phyloP scores from a whole-genome alignment of 1,140 invertebrate species.

The Amphibalanus amphitrite region DNA sequence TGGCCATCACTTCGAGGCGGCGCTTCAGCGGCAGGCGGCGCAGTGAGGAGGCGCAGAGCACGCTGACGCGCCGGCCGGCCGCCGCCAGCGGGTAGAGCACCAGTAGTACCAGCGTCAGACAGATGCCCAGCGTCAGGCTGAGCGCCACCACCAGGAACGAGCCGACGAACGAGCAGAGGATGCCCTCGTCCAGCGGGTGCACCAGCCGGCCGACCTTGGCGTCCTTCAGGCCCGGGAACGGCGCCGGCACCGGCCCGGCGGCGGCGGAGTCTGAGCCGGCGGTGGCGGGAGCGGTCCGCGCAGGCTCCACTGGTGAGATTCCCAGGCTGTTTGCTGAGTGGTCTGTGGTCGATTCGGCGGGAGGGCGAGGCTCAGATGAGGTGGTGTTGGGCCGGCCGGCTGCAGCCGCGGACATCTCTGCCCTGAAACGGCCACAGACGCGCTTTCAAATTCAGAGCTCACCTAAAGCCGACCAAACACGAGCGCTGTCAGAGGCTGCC shows the following conservation, averaged over 20 bases:
- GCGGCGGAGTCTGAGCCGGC: too few relatives aligned
- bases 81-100: constrained; percentile 27
- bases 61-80: constrained; percentile 24
- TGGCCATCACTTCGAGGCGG: constrained; percentile 21
- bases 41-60: constrained; percentile 18
- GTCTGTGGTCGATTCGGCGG: not conserved
- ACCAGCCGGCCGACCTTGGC: not conserved
- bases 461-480: too few relatives aligned
- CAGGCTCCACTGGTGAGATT: not conserved
- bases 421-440: not conserved
- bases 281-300: not conserved
- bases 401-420: not conserved
- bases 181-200: constrained; percentile 31
- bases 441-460: too few relatives aligned
- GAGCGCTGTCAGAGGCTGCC: too few relatives aligned
- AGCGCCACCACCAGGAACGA: constrained; percentile 26
- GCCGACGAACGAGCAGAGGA: constrained; percentile 25
- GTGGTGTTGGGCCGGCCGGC: too few relatives aligned
- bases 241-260: too few relatives aligned
- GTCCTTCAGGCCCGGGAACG: not conserved
- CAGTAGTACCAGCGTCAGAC: constrained; percentile 25
- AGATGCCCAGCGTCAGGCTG: constrained; percentile 26
- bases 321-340: too few relatives aligned
- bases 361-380: too few relatives aligned
- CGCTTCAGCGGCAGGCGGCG: constrained; percentile 18